A percentile compares a stretch with the other conserved stretches of the same genome.
Conservation (phyloP, 2,888 invertebrate genomes). For the Adelphocoris suturalis region DNA sequence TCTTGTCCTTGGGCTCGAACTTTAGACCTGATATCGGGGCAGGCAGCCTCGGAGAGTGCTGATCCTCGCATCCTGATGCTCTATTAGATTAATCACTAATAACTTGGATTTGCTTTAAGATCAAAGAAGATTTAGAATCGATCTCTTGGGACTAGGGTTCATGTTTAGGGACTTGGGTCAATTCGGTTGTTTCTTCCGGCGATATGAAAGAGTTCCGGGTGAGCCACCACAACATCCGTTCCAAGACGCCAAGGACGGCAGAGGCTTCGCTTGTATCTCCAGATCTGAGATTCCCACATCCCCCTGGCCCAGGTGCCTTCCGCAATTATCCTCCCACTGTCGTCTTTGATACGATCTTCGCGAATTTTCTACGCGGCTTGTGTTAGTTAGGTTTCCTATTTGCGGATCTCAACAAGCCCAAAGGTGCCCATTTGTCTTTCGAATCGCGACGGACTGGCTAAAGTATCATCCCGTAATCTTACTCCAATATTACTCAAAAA, state of each 20-base stretch:
- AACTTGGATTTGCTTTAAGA: too few relatives aligned
- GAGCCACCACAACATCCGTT: constrained; percentile 23
- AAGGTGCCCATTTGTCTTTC: too few relatives aligned
- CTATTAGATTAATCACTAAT: too few relatives aligned
- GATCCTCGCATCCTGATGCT: too few relatives aligned
- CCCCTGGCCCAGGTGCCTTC: constrained; percentile 13
- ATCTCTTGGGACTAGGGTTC: too few relatives aligned
- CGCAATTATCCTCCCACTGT: constrained; percentile 19
- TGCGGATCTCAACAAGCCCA: not conserved
- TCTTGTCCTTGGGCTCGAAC: too few relatives aligned
- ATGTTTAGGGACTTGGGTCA: too few relatives aligned
- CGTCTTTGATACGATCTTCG: not conserved
- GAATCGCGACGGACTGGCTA: not conserved
- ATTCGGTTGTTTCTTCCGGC: not conserved
- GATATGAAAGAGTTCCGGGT: not conserved
- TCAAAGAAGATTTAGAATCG: too few relatives aligned
- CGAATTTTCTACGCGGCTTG: constrained; percentile 5
- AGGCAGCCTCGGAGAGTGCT: too few relatives aligned
- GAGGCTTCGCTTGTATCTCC: not conserved
- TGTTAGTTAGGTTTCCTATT: constrained; percentile 4
- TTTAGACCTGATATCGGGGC: too few relatives aligned
- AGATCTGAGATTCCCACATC: constrained; percentile 37
- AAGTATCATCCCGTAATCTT: not conserved
- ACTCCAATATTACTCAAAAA: not conserved
- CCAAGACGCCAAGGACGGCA: not conserved